Evolutionary conservation across 2,888 invertebrate genomes (phyloP), one percentile per base, ranked within the genome.

Genomic region (Liposcelis brunnea): DNA sequence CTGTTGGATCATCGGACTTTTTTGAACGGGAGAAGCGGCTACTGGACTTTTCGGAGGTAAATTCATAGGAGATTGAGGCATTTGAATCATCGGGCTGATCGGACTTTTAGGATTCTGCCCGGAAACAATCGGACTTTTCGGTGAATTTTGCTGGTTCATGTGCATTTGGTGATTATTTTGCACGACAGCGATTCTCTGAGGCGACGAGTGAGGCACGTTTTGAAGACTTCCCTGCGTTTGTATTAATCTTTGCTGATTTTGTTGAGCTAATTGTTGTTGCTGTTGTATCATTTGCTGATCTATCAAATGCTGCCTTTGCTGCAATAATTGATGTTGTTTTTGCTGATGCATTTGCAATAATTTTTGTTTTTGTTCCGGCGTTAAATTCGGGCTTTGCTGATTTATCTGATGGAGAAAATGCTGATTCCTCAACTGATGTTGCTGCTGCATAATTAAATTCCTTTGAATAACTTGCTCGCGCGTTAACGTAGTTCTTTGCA

Each of bases 1-100:
- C 14, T 49, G 51, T 31, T 53, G 56, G 2, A 64, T 57, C 55
- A 62, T 61, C 1, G 63, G 63, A 47, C 62, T 62, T 2, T 61
- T 57, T 7, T 44, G 42, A 19, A 44, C 44, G 31, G 40, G 38
- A 3, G 51, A 18, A 45, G 51, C 11, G 48, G 50, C 31, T 46
- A 46, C 31, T 43, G 33, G 31, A 26, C 26, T 26, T 26, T 26
- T 26, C 8, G 26, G 26, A 6, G 26, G 26, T 6, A 26, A 8
- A 26, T 26, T 26, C 26, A 26, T 26, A 26, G 26, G 26, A 6
- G 26, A 26, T 16, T 16, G 12, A 12, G 40, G 19, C 21, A n/a
- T 16, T 35, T 15, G 15, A 35, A 14, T 35, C 15, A 14, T 16
- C 10, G 35, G 14, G 10, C 35, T 35, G 4, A 14, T 16, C 10